Evolutionary conservation across 2,888 invertebrate species (phyloP), one percentile per base, ranked within the genome.

Genomic region (Apomyelois bistriatella): DNA sequence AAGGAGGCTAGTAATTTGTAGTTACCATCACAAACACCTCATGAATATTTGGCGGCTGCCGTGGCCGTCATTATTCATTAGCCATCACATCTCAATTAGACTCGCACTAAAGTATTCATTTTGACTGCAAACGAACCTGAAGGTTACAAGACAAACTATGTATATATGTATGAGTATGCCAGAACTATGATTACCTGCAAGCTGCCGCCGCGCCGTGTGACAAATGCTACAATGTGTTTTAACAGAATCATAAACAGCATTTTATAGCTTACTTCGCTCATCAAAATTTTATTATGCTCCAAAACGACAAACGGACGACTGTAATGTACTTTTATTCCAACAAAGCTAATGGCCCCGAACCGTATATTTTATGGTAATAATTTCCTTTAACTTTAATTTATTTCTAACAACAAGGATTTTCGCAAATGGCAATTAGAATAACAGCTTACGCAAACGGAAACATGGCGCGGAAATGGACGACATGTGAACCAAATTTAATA

Each of bases 251-350:
- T 76, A 73, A 77, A 79, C 73, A 66, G 3, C 62, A 58, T 53
- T 72, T 76, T 74, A 76, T 71, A 30, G 51, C 49, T 53, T 68
- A 65, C 70, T 61, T 61, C 59, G 66, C 64, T 67, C 72, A 67
- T 76, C 66, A 78, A 76, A 66, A 69, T 70, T 74, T 76, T 73
- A 74, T 64, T 74, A 65, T 68, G 69, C 63, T 61, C 56, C 64
- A 63, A 68, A 72, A 74, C 63, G 72, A 76, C 68, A 71, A 72
- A 69, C 63, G 61, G 66, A 68, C 64, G 62, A 60, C 56, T 57
- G 56, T 61, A 65, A 68, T 69, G 58, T 62, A 66, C 54, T 61
- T 66, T 46, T 32, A 46, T 46, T 9, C 32, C 56, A 68, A 67
- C 68, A 64, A 66, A 60, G 58, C 56, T 66, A 65, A 64, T 65